These are phyloP conservation scores for Drosophila suzukii DNA, from an alignment of 1,140 invertebrate genomes.

Conservation along the genomic window DNA sequence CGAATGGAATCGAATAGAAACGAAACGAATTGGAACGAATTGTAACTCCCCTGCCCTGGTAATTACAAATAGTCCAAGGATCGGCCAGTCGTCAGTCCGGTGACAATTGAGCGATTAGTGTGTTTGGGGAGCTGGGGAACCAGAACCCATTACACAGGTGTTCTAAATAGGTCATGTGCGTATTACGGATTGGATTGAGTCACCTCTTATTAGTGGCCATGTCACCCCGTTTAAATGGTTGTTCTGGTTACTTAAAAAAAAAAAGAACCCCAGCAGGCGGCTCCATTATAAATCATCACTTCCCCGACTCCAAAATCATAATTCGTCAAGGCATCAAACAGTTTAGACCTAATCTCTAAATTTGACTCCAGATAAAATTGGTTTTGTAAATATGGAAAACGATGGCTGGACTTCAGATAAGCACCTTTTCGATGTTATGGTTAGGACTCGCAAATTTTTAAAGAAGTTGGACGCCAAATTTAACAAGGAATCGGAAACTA, in stretches of 20 bases:
- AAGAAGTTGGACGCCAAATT: not conserved
- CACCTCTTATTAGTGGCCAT: not conserved
- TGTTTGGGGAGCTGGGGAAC: not conserved
- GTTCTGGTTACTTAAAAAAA: not conserved
- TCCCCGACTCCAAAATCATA: not conserved
- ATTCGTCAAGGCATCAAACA: not conserved
- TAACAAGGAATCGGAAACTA: too few species aligned
- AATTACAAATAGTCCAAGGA: conserved; percentile 2
- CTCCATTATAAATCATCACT: not conserved
- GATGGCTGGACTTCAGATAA: not conserved
- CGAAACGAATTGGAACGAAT: too few species aligned
- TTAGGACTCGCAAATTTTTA: not conserved
- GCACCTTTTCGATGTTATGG: not conserved
- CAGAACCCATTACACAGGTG: not conserved
- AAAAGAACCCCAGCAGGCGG: not conserved
- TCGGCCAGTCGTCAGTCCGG: not conserved
- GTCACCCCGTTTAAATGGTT: not conserved
- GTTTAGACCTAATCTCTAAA: not conserved
- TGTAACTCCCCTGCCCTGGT: not conserved
- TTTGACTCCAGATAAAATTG: not conserved
- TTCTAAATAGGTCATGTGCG: conserved; percentile 11
- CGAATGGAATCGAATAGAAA: not conserved
- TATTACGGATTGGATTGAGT: not conserved
- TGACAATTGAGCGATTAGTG: conserved; percentile 35
- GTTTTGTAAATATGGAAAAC: not conserved